phyloP scores from a whole-genome alignment of 2,797 vertebrate species.

The Pipistrellus kuhlii region DNA sequence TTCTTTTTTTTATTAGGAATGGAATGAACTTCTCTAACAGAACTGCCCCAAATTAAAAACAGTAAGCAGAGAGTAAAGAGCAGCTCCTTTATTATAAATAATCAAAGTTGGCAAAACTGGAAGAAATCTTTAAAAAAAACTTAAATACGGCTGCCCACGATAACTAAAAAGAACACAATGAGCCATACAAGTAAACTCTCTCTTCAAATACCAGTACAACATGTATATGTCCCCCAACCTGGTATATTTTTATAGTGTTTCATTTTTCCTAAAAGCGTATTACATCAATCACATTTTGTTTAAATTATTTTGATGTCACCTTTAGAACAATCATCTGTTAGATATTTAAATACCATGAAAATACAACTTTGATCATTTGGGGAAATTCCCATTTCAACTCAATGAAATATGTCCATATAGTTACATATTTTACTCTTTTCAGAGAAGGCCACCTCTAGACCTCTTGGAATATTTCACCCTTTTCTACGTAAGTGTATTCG shows the following conservation, averaged over 20 bases:
- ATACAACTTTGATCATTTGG: background rate
- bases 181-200: background rate
- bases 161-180: slow-evolving; percentile 1
- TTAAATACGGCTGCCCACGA: slow-evolving; percentile 27
- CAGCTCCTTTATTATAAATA: slow-evolving; percentile 57
- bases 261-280: background rate
- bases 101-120: background rate
- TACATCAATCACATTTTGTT: slow-evolving; percentile 25
- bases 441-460: background rate
- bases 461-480: slow-evolving; percentile 38
- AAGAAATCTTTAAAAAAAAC: slow-evolving; percentile 3
- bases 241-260: background rate
- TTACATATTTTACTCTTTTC: background rate
- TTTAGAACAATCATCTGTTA: slow-evolving; percentile 26
- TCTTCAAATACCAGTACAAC: background rate
- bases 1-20: background rate
- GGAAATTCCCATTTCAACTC: slow-evolving; percentile 4
- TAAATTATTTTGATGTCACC: slow-evolving; percentile 24
- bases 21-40: background rate
- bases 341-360: slow-evolving; percentile 33
- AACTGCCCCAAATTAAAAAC: background rate
- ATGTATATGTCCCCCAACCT: background rate
- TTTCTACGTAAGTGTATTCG: slow-evolving; percentile 71
- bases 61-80: background rate
- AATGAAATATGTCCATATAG: slow-evolving; percentile 7